Evolutionary conservation across 2,113 vertebrate genomes (phyloP), one percentile per base, ranked within the genome.

Genomic region (Hippopotamus amphibius): DNA sequence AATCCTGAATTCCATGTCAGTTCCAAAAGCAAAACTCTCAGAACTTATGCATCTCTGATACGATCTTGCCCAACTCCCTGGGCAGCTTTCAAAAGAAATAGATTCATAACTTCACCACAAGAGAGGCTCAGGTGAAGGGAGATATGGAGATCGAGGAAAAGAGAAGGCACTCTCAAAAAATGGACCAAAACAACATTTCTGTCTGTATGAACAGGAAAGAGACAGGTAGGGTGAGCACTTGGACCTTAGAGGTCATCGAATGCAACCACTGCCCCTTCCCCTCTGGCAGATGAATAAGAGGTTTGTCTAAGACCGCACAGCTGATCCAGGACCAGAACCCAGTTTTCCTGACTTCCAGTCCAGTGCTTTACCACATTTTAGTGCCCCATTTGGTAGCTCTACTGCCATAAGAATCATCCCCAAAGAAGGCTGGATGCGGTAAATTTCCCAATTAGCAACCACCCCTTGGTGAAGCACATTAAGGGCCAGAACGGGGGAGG

Each of bases 11-110:
- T 81, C 46, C 93, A 87, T 37, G 37, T 71, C 57, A 46, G 46
- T 63, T 92, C 43, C 74, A 92, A 95, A 97, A 93, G 48, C 53
- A 96, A 94, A 97, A 95, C 24, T 76, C 50, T 14, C 50, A 91
- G 79, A 37, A 50, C n/a, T 71, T 48, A 68, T 14, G 57, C 8
- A 66, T 50, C 13, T 61, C 53, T 85, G 57, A 84, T 76, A 63
- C 7, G 71, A 71, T 92, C 63, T 88, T 95, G 30, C 22, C 83
- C 63, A 30, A 90, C 59, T 93, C 43, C 53, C 50, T 71, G 65
- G 69, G 33, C 14, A 83, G 43, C 41, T 92, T 95, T 77, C 61
- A 91, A 95, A 95, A 69, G 30, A 95, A 95, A 82, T 50, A 66
- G 7, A 53, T 74, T 61, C 88, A 43, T 53, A 84, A 94, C n/a